Base-by-base conservation (phyloP, 1,140 invertebrate species). In the Nylanderia fulva region DNA sequence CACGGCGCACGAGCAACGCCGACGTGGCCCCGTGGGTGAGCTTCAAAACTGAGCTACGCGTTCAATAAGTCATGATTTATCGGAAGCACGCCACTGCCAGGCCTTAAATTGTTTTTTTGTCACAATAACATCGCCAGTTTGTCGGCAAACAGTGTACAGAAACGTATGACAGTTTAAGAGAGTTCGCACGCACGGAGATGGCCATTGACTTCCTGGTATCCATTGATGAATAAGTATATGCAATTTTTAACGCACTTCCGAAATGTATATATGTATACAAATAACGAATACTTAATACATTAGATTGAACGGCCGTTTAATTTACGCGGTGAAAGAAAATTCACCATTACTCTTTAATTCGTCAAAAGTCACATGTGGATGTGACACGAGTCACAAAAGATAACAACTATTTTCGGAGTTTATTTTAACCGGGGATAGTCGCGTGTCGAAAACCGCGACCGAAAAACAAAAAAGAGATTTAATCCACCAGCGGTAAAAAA, bases 1-100 rank as follows among this genome's bases (percentile, higher is more conserved):
- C 91, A 92, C 89, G 64, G 83, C 68, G 84, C 71, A 85, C 85
- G 83, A 88, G 86, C 90, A 87, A 88, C 79, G 56, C 79, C 82
- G 54, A 48, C 79, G 74, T 52, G 60, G 18, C 61, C 21, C 76
- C 42, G 79, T 84, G 48, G 88, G 75, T 75, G 76, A 84, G 74
- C 86, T 86, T 89, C 90, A 89, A 90, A 90, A 90, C 89, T 80
- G 84, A 91, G 66, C 82, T 63, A 52, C 83, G 45, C 83, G 82
- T 88, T 91, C 91, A 90, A 91, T 91, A 91, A 91, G 77, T 85
- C 68, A 68, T 91, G 91, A 91, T 91, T 91, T 91, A 91, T 91
- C 88, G 87, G 68, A 56, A 69, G 52, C 63, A 58, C 84, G 85
- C 83, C 72, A 85, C 60, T 39, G 24, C 68, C 58, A 29, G 42